A percentile compares a stretch with the other conserved stretches of the same genome.
phyloP scores from a whole-genome alignment of 2,113 vertebrate genomes.

The Carlito syrichta region DNA sequence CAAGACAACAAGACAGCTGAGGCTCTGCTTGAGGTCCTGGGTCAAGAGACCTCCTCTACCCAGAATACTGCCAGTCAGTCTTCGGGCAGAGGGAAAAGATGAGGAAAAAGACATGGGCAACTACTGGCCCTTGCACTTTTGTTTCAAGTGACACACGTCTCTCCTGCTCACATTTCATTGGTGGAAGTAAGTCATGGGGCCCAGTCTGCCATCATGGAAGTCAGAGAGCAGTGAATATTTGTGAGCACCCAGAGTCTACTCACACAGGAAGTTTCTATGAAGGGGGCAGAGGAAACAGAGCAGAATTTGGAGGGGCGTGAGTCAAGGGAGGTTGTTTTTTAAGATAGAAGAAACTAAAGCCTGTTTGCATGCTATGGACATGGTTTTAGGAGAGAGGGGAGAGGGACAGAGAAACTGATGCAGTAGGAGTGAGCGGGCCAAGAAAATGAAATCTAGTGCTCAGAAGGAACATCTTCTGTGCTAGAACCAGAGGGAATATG shows the following conservation, averaged over 20 bases:
- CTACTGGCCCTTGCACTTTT: neutral
- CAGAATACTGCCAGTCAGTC: neutral
- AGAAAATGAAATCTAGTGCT: neutral
- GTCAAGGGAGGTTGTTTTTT: neutral
- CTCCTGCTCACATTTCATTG: neutral
- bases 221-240: neutral
- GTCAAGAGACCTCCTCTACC: neutral
- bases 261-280: neutral
- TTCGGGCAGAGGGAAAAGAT: neutral
- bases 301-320: neutral
- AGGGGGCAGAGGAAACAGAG: neutral
- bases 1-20: too few relatives aligned
- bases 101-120: neutral
- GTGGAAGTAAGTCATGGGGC: neutral
- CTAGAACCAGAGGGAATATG: neutral
- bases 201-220: neutral
- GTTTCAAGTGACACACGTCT: neutral
- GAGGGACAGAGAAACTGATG: neutral
- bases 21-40: neutral
- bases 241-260: neutral
- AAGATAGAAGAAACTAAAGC: neutral
- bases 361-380: neutral
- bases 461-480: fast-evolving
- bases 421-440: neutral
- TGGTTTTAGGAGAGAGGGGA: neutral